Percentiles rank a stretch among this genome's conserved stretches.
Conservation (phyloP, 2,797 vertebrate species). For the Spinus pinus region DNA sequence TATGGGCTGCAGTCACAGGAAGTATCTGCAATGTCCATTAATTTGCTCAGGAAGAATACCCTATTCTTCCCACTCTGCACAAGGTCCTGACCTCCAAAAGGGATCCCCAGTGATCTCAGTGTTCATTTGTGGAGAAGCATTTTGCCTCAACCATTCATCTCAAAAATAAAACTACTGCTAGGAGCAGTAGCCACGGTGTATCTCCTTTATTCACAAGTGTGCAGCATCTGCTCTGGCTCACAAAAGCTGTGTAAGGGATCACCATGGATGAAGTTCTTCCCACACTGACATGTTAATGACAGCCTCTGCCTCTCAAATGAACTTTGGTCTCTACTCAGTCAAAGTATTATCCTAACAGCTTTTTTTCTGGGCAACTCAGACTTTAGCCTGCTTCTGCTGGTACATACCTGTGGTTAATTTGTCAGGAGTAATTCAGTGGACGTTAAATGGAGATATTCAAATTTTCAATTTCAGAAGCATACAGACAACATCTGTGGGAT, state of each 20-base stretch:
- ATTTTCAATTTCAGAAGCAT: neutral
- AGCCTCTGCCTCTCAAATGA: neutral
- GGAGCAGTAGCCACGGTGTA: neutral
- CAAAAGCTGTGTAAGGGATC: neutral
- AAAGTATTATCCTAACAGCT: slow-evolving; percentile 5
- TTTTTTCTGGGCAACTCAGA: neutral
- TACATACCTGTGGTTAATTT: neutral
- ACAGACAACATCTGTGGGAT: neutral
- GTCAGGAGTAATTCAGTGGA: neutral
- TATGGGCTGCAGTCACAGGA: neutral
- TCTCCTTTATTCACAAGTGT: neutral
- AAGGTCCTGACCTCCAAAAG: neutral
- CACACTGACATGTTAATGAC: neutral
- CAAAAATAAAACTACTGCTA: neutral
- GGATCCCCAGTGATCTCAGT: neutral
- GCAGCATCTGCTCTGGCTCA: neutral
- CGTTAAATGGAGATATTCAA: neutral
- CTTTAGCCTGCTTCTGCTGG: neutral
- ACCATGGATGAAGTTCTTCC: neutral
- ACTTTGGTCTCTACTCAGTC: neutral
- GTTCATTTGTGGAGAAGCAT: neutral
- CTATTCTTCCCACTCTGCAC: fast-evolving
- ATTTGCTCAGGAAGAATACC: neutral
- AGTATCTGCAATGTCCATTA: neutral
- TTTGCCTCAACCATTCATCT: neutral